Percentiles rank a stretch among this genome's conserved stretches.
Conservation (phyloP, 1,140 invertebrate species). For the Alviniconcha marisindica region DNA sequence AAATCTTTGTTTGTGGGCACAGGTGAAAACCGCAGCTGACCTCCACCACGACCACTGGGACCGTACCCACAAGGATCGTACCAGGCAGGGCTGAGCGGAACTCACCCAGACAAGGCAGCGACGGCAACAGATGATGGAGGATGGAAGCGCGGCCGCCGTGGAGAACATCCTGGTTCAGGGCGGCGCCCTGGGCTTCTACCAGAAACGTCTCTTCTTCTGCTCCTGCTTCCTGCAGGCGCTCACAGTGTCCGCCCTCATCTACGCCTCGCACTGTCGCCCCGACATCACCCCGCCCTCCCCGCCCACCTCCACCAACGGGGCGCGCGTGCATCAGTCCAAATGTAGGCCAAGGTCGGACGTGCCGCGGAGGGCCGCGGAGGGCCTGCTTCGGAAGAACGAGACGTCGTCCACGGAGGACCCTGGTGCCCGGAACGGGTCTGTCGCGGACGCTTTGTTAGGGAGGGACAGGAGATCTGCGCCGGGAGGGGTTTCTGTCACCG, state of each 20-base stretch:
- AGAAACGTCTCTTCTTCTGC: constrained; percentile 54
- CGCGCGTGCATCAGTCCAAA: constrained; percentile 20
- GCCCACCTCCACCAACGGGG: constrained; percentile 25
- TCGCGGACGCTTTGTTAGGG: background rate
- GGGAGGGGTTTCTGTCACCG: too few species aligned
- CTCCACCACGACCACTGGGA: too few species aligned
- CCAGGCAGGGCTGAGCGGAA: too few species aligned
- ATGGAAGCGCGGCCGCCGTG: constrained; percentile 50
- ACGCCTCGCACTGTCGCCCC: constrained; percentile 37
- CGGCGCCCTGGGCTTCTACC: constrained; percentile 58
- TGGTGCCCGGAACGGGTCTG: background rate
- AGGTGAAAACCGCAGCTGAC: too few species aligned
- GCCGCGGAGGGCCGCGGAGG: background rate
- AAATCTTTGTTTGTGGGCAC: too few species aligned
- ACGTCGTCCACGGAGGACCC: background rate
- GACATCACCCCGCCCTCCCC: constrained; percentile 17
- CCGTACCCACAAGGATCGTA: too few species aligned
- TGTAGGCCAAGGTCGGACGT: background rate
- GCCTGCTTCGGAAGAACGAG: constrained; percentile 1
- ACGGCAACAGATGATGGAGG: too few species aligned
- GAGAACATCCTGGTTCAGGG: constrained; percentile 53
- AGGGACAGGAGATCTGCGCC: background rate
- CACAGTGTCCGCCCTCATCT: constrained; percentile 49
- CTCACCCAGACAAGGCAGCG: too few species aligned
- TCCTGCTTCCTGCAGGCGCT: constrained; percentile 50